phyloP scores from a whole-genome alignment of 2,888 invertebrate species.

The Drosophila algonquin region DNA sequence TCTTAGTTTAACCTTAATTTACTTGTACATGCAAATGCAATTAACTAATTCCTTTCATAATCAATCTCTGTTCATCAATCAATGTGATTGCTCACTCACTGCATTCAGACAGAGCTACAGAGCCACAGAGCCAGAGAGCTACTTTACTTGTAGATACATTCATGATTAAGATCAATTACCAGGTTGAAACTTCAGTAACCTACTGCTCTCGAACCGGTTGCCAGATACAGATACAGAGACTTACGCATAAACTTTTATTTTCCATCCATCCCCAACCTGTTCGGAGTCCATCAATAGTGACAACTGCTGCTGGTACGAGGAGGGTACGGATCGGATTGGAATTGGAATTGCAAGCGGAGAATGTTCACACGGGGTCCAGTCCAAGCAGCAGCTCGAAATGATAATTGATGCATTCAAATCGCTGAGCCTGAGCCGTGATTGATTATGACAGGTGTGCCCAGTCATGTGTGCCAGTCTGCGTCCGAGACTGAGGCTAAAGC shows the following conservation, averaged over 20 bases:
- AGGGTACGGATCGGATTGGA: background rate
- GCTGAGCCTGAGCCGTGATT: constrained; percentile 60
- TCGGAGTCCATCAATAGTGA: constrained; percentile 48
- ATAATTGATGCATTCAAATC: constrained; percentile 77
- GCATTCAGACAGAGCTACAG: background rate
- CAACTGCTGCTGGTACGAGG: constrained; percentile 13
- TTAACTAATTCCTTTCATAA: too few relatives aligned
- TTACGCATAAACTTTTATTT: constrained; percentile 8
- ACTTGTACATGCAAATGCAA: too few relatives aligned
- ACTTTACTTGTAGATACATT: background rate
- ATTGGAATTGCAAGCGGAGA: constrained; percentile 34
- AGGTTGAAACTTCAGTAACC: constrained; percentile 8
- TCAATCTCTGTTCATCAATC: background rate
- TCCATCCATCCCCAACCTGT: constrained; percentile 23
- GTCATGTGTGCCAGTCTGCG: constrained; percentile 54
- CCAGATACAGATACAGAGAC: background rate
- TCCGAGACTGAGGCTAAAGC: constrained; percentile 34
- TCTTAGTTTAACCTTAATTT: too few relatives aligned
- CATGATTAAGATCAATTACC: constrained; percentile 45
- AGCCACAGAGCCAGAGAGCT: too few relatives aligned
- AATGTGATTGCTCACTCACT: constrained; percentile 28
- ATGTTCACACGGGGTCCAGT: constrained; percentile 59
- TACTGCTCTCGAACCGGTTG: constrained; percentile 37
- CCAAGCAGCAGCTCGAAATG: constrained; percentile 40
- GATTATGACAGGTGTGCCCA: constrained; percentile 76